Conservation (phyloP, 2,113 vertebrate species). For the Ariopsis seemanni region DNA sequence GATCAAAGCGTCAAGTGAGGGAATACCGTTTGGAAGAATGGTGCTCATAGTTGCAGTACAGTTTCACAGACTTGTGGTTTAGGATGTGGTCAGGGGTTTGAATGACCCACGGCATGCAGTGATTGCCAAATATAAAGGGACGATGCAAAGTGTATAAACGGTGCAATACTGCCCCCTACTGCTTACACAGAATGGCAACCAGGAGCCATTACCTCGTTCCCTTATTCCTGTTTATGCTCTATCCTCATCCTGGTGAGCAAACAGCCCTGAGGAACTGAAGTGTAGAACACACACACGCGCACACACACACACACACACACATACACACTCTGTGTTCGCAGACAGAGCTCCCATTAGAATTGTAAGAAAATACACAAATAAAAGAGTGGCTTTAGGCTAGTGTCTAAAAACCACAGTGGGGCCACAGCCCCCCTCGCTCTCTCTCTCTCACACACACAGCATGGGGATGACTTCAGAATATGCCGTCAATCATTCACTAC, state of each 20-base stretch:
- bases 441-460: constrained; percentile 26
- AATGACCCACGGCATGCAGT: background rate
- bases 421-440: constrained; percentile 24
- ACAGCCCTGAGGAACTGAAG: constrained; percentile 46
- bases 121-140: background rate
- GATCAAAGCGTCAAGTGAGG: background rate
- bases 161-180: constrained; percentile 53
- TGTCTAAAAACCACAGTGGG: constrained; percentile 46
- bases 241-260: constrained; percentile 39
- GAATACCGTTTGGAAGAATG: background rate
- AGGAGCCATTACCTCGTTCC: background rate
- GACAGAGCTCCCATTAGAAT: constrained; percentile 55
- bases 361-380: constrained; percentile 58
- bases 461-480: constrained; percentile 29
- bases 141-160: background rate
- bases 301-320: constrained; percentile 17
- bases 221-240: constrained; percentile 56
- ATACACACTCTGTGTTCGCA: constrained; percentile 24
- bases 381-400: constrained; percentile 57
- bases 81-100: constrained; percentile 5
- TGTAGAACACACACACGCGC: constrained; percentile 20
- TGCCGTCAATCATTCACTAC: constrained; percentile 41
- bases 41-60: background rate
- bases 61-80: constrained; percentile 3
- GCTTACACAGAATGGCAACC: background rate